Evolutionary conservation across 2,888 invertebrate genomes (phyloP).

Genomic region (Pristionchus entomophagus): DNA sequence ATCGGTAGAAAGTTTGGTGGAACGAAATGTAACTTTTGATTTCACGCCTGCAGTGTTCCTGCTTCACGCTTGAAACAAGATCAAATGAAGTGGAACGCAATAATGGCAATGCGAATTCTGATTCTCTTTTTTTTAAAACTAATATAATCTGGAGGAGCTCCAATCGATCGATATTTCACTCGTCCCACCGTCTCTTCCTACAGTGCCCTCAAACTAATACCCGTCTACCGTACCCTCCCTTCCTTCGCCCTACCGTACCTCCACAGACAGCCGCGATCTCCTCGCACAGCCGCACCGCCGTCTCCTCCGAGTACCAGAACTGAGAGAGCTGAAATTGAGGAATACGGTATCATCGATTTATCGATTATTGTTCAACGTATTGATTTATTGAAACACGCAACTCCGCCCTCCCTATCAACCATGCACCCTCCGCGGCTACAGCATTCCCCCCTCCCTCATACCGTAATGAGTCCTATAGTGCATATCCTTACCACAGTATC

Average conservation of each 20-base stretch:
- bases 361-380: not conserved
- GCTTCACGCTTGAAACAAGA: too few relatives aligned
- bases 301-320: conserved; percentile 93
- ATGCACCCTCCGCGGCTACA: not conserved
- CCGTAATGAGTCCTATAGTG: not conserved
- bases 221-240: not conserved
- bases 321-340: conserved; percentile 87
- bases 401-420: too few relatives aligned
- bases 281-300: conserved; percentile 84
- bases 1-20: not conserved
- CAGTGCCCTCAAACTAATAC: too few relatives aligned
- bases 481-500: not conserved
- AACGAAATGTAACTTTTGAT: too few relatives aligned
- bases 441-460: not conserved
- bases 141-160: too few relatives aligned
- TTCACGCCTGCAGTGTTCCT: too few relatives aligned
- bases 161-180: not conserved
- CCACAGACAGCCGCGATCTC: conserved; percentile 80
- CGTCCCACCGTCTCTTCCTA: too few relatives aligned
- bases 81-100: too few relatives aligned
- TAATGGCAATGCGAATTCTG: too few relatives aligned
- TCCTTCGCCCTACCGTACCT: conserved; percentile 59
- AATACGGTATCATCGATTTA: not conserved
- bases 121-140: too few relatives aligned
- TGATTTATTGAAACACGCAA: not conserved